Percentiles rank a stretch among this genome's conserved stretches.
Conservation (phyloP, 2,113 vertebrate genomes). For the Nothocercus nigrocapillus region DNA sequence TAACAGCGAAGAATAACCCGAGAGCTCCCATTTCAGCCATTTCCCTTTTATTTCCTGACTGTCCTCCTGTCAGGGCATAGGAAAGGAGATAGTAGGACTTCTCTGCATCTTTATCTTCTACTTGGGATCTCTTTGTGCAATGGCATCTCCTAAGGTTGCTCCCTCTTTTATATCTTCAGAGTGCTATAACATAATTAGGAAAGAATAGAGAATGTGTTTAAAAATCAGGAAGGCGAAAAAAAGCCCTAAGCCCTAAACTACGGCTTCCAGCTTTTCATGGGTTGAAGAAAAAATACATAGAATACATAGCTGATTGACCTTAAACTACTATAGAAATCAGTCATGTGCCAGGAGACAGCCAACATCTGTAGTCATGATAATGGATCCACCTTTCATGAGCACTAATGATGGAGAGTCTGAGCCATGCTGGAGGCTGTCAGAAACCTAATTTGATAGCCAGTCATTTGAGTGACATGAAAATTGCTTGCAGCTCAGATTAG, state of each 20-base stretch:
- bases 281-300: not conserved
- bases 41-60: not conserved
- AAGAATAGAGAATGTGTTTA: not conserved
- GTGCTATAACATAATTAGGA: not conserved
- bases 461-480: not conserved
- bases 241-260: not conserved
- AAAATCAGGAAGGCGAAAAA: not conserved
- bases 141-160: not conserved
- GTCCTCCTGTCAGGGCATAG: not conserved
- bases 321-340: not conserved
- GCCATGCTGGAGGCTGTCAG: constrained; percentile 3
- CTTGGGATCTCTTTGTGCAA: not conserved
- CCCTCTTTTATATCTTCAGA: not conserved
- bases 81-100: not conserved
- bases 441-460: constrained; percentile 12
- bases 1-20: not conserved
- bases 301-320: not conserved
- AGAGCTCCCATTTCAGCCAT: not conserved
- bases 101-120: not conserved
- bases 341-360: not conserved
- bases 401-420: not conserved
- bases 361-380: not conserved
- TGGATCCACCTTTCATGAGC: constrained; percentile 36
- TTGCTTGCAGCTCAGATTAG: constrained; percentile 15
- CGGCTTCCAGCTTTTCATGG: not conserved